Evolutionary conservation across 2,888 invertebrate genomes (phyloP), one percentile per base, ranked within the genome.

Genomic region (Archips xylosteana): DNA sequence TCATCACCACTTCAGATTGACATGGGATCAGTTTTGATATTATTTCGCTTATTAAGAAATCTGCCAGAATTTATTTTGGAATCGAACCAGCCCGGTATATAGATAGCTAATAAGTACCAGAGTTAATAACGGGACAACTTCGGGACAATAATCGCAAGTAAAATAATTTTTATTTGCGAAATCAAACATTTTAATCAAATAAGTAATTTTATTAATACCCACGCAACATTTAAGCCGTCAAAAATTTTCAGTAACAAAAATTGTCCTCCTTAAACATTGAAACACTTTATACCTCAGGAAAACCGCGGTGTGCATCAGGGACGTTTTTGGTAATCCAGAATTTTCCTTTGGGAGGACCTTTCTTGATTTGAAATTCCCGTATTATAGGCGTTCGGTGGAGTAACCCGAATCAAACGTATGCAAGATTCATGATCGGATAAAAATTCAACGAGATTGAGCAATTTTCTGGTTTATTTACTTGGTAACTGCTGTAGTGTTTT

Each of bases 301-400:
- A 51, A 49, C 57, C 12, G 6, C 12, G 39, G 13, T 4, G 15
- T 32, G n/a, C 66, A 13, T 42, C 15, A 61, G 42, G 66, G 71
- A 42, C n/a, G 63, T 32, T 47, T 67, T 67, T 64, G 36, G 47
- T 13, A 39, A 71, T 36, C 15, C 60, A 66, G 54, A 54, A 61
- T 61, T 13, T 60, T 66, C 71, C 66, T 61, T 4, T 51, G 51
- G 71, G 61, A 54, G 51, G 2, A 42, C 65, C 60, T 49, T 65
- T 3, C 61, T 67, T 71, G 54, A 67, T 67, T 71, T 51, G 71
- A 34, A 71, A 71, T 67, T 67, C 45, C 71, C 71, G 45, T 54
- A 71, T 71, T 71, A 71, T 51, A 63, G 34, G 54, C 39, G 54
- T 32, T 36, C 63, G 9, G 47, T 62, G 42, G 61, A 71, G 36